These are phyloP conservation scores for Mythimna pallens DNA, from an alignment of 2,888 invertebrate genomes.

Conservation along the genomic window DNA sequence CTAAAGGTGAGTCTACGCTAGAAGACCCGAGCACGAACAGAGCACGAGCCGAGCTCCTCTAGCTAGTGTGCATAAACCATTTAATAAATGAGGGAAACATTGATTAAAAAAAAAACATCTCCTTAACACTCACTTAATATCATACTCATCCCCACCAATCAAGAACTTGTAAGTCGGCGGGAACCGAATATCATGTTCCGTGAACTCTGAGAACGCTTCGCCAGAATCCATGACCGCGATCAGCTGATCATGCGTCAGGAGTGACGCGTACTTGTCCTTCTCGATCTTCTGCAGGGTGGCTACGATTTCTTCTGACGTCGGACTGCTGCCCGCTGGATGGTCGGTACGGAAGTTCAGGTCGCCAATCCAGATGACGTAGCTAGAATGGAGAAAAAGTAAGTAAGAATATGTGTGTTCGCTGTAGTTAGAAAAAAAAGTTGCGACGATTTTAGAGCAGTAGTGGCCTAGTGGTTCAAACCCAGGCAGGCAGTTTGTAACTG, in stretches of 20 bases:
- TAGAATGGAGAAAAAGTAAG: slow-evolving; percentile 74
- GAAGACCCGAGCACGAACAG: too few relatives aligned
- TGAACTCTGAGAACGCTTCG: slow-evolving; percentile 96
- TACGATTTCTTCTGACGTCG: slow-evolving; percentile 93
- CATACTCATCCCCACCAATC: slow-evolving; percentile 94
- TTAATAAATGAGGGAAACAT: too few relatives aligned
- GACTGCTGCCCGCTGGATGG: slow-evolving; percentile 91
- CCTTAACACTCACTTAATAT: slow-evolving; percentile 92
- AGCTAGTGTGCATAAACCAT: too few relatives aligned
- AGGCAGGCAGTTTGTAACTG: too few relatives aligned
- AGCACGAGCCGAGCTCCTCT: too few relatives aligned
- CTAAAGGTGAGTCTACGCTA: too few relatives aligned
- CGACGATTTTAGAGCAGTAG: too few relatives aligned
- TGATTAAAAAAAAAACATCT: too few relatives aligned
- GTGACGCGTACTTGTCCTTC: slow-evolving; percentile 91
- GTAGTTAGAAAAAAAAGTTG: too few relatives aligned
- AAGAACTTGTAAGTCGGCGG: slow-evolving; percentile 97
- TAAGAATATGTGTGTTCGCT: background rate
- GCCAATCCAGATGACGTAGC: slow-evolving; percentile 97
- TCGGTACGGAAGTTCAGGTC: slow-evolving; percentile 96
- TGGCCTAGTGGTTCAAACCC: too few relatives aligned
- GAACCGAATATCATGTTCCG: slow-evolving; percentile 94
- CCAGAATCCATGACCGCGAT: slow-evolving; percentile 92
- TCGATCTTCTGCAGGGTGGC: slow-evolving; percentile 91
- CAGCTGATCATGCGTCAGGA: slow-evolving; percentile 95